These are phyloP conservation scores for Ia io DNA, from an alignment of 2,113 vertebrate species.

Conservation along the genomic window DNA sequence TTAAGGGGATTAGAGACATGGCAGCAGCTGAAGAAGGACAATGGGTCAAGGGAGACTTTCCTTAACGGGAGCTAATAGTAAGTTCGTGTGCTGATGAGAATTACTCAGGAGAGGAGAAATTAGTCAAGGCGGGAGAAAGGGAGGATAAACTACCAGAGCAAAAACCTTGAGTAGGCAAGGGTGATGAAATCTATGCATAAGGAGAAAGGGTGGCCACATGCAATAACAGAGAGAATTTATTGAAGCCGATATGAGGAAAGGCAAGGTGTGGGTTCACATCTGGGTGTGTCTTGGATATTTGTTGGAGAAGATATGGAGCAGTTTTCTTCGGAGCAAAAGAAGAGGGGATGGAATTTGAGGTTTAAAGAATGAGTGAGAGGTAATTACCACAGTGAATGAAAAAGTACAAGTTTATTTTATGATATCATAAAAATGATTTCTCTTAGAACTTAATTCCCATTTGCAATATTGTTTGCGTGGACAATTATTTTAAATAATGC, in stretches of 20 bases:
- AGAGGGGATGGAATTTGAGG: neutral
- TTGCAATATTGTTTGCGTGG: constrained; percentile 28
- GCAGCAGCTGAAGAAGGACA: neutral
- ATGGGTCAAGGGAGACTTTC: neutral
- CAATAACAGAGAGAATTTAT: neutral
- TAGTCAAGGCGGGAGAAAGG: neutral
- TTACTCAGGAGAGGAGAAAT: neutral
- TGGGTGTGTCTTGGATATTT: neutral
- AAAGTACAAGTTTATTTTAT: constrained; percentile 49
- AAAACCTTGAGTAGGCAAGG: neutral
- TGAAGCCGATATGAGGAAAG: neutral
- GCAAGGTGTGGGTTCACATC: neutral
- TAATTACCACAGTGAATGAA: neutral
- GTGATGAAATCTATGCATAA: neutral
- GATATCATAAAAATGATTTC: constrained; percentile 29
- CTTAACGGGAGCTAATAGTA: neutral
- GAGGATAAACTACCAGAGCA: neutral
- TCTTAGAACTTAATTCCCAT: constrained; percentile 46
- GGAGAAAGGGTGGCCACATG: neutral
- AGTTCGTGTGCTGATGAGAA: neutral
- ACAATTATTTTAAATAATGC: constrained; percentile 58
- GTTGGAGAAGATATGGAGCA: neutral
- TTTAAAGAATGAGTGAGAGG: neutral
- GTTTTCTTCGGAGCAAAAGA: neutral
- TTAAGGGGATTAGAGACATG: neutral